Conservation (phyloP, 2,113 vertebrate species). For the Aplodontia rufa region DNA sequence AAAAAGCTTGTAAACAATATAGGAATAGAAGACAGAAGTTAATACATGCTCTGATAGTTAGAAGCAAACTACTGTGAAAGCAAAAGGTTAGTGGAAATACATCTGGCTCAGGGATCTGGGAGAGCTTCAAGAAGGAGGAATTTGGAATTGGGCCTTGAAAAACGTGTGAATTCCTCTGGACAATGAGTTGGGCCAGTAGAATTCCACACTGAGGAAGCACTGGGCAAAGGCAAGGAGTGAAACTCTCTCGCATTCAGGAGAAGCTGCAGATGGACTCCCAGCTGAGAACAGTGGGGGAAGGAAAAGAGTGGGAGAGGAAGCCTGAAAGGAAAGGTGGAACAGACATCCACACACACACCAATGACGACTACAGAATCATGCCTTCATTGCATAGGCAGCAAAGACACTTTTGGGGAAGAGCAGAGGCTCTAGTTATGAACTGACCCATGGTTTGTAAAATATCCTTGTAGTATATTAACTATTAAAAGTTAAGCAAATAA, state of each 20-base stretch:
- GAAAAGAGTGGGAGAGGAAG: neutral
- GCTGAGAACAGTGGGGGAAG: neutral
- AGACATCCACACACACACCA: neutral
- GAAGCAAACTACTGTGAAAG: neutral
- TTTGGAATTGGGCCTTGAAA: slow-evolving; percentile 50
- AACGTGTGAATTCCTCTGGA: slow-evolving; percentile 55
- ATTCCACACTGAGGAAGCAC: slow-evolving; percentile 52
- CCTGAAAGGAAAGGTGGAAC: neutral
- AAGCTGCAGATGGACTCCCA: neutral
- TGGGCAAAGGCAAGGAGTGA: neutral
- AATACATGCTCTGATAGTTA: neutral
- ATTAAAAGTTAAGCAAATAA: neutral
- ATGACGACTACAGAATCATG: neutral
- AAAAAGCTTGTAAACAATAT: neutral
- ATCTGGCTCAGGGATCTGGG: neutral
- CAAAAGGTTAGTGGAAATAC: neutral
- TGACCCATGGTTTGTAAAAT: neutral
- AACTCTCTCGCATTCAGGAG: neutral
- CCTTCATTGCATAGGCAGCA: neutral
- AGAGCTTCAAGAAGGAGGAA: slow-evolving; percentile 57
- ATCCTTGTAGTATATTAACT: neutral
- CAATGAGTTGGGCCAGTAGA: slow-evolving; percentile 38
- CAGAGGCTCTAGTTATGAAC: neutral
- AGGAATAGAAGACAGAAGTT: neutral
- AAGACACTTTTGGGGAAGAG: neutral